These are phyloP conservation scores for Calephelis virginiensis DNA, from an alignment of 1,140 invertebrate genomes.

Conservation along the genomic window DNA sequence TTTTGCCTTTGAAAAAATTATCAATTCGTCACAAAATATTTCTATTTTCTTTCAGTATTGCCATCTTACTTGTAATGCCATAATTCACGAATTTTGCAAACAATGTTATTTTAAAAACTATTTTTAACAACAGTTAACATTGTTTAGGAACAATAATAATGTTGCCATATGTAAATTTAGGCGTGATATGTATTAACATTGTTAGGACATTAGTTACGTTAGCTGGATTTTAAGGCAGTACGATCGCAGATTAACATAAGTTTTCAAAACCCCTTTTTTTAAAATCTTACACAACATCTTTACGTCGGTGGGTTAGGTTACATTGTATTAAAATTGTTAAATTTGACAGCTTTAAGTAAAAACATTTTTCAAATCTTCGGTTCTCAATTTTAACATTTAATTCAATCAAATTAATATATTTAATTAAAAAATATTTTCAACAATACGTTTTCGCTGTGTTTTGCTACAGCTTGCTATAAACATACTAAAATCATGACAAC, in stretches of 20 bases:
- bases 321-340: too few relatives aligned
- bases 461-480: too few relatives aligned
- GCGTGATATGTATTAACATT: slow-evolving; percentile 14
- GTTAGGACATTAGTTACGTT: neutral
- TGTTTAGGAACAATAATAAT: neutral
- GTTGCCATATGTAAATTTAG: slow-evolving; percentile 10
- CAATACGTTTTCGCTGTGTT: too few relatives aligned
- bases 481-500: too few relatives aligned
- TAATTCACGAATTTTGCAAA: slow-evolving; percentile 11
- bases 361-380: too few relatives aligned
- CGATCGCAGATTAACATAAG: neutral
- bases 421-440: too few relatives aligned
- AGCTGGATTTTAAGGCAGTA: neutral
- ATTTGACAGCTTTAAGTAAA: too few relatives aligned
- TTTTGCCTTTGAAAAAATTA: neutral
- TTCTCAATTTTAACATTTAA: too few relatives aligned
- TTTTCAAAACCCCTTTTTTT: neutral
- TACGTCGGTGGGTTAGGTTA: too few relatives aligned
- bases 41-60: neutral
- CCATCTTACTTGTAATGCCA: slow-evolving; percentile 3
- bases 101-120: neutral
- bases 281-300: too few relatives aligned
- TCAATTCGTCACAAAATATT: neutral
- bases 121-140: neutral
- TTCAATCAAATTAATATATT: too few relatives aligned